Evolutionary conservation across 2,888 invertebrate genomes (phyloP).

Genomic region (Axea sp.): DNA sequence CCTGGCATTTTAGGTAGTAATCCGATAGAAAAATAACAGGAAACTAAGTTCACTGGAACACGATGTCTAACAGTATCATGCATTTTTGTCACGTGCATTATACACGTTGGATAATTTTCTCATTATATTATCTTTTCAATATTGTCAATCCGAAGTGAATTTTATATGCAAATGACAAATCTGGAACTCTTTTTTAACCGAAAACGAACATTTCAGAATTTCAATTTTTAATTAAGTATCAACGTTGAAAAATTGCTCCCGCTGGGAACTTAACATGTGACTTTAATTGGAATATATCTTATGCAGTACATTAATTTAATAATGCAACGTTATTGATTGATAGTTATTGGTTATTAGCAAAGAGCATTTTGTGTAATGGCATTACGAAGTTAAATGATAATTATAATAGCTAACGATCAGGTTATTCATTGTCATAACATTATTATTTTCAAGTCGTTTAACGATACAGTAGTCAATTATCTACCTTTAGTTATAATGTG

Average conservation of each 20-base stretch:
- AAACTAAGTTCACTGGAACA: slow-evolving; percentile 43
- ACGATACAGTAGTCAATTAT: too few species aligned
- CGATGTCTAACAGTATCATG: slow-evolving; percentile 20
- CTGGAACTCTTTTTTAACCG: neutral
- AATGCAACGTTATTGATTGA: neutral
- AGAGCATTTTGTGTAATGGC: slow-evolving; percentile 14
- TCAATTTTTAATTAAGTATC: neutral
- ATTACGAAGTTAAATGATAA: too few species aligned
- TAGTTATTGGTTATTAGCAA: neutral
- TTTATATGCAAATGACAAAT: neutral
- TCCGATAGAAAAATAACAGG: slow-evolving; percentile 55
- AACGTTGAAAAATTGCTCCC: neutral
- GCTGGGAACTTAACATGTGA: neutral
- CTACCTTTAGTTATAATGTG: too few species aligned
- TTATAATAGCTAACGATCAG: too few species aligned
- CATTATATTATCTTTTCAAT: slow-evolving; percentile 36
- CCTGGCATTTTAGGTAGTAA: slow-evolving; percentile 42
- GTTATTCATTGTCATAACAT: too few species aligned
- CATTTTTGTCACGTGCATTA: slow-evolving; percentile 56
- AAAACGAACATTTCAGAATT: neutral
- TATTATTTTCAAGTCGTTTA: too few species aligned
- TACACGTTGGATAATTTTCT: slow-evolving; percentile 42
- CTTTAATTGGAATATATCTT: slow-evolving; percentile 7
- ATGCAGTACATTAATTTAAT: neutral
- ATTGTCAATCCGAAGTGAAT: slow-evolving; percentile 18